Evolutionary conservation across 2,113 vertebrate species (phyloP).

Genomic region (Silurus glanis): DNA sequence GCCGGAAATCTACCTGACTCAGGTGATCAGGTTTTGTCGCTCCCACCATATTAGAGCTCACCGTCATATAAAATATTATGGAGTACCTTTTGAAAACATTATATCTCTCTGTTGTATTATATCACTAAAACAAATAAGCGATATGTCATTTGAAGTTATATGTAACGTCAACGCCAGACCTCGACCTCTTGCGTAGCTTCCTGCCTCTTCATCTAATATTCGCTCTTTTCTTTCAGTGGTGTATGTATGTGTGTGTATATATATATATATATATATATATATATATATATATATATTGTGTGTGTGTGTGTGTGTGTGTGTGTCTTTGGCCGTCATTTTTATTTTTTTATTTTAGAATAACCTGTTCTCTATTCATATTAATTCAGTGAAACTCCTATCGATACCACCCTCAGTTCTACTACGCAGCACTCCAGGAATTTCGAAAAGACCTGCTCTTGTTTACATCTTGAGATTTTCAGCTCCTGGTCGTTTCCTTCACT

Average conservation of each 20-base stretch:
- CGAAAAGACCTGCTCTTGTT: background rate
- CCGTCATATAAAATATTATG: background rate
- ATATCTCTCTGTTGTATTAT: background rate
- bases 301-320: background rate
- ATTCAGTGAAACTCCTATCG: constrained; percentile 11
- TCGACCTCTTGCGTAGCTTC: background rate
- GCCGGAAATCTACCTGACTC: constrained; percentile 67
- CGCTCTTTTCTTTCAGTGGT: background rate
- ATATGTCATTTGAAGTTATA: background rate
- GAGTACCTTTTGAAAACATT: background rate
- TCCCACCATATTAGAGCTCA: background rate
- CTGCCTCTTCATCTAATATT: background rate
- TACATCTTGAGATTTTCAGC: background rate
- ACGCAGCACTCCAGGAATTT: background rate
- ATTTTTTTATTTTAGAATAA: too few relatives aligned
- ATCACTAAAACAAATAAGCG: background rate
- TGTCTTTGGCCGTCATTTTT: background rate
- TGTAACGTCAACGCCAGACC: background rate
- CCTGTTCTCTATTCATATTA: background rate
- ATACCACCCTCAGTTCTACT: background rate
- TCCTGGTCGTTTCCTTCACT: background rate
- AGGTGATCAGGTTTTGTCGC: constrained; percentile 59
- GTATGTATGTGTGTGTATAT: background rate
- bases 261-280: too few relatives aligned
- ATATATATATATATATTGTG: too few relatives aligned